Evolutionary conservation across 2,113 vertebrate species (phyloP), one percentile per base, ranked within the genome.

Genomic region (Melanocharis versteri): DNA sequence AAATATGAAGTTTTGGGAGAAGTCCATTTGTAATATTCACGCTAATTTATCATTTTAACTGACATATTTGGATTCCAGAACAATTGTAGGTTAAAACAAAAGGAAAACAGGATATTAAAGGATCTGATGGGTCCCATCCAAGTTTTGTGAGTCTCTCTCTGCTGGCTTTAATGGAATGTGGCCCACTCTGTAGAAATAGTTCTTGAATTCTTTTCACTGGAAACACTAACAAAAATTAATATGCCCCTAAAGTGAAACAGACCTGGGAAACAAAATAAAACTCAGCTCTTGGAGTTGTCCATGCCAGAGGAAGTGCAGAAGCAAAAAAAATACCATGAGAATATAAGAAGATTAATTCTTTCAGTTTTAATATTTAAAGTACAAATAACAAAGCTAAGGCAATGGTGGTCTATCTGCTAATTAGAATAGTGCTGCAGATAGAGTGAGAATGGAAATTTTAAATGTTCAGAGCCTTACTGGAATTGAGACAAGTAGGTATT

Each of bases 211-310:
- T 85, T 94, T 86, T 93, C 35, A 18, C 15, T 90, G 87, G 79
- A 94, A 96, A 40, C 17, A 10, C 35, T 90, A 84, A 66, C 71
- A 93, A 95, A 91, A 95, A 93, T 77, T 90, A 94, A 90, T 92
- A 75, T 68, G 24, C 12, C 40, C 54, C 51, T 91, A 64, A 94
- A 94, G 82, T 83, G 84, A 96, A 97, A 95, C 73, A 82, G 89
- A 91, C 87, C 57, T 90, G 85, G 73, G 90, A 96, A 97, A 91
- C 40, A 89, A 93, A 95, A 87, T 44, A 80, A 87, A 89, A 60
- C 48, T 69, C 45, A 65, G 45, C 27, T 81, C 40, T 91, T 92
- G 39, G 18, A 82, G 26, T 56, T 77, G 68, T 77, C 61, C 31
- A 40, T 93, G 77, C 37, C 68, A 86, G 51, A 91, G 82, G 85